Conservation (phyloP, 2,797 vertebrate genomes). For the Sternarchorhynchus goeldii region DNA sequence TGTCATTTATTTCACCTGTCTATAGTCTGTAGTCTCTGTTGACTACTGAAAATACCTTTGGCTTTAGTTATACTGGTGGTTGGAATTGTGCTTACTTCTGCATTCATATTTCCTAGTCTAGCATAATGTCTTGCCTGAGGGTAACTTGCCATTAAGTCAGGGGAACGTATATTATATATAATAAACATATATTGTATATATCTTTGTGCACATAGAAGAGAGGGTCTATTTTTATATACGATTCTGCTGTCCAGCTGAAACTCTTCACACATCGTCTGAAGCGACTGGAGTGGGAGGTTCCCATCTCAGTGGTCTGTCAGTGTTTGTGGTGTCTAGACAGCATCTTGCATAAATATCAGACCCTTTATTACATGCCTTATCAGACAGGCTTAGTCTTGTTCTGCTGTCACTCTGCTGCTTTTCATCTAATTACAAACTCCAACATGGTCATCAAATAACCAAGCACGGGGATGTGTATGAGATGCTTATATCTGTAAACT, state of each 20-base stretch:
- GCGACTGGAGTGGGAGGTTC: not conserved
- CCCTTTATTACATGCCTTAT: conserved; percentile 41
- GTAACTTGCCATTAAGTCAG: no score
- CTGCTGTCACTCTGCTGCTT: not conserved
- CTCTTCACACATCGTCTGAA: not conserved
- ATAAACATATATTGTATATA: no score
- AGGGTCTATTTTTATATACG: no score
- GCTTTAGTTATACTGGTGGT: no score
- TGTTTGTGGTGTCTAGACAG: not conserved
- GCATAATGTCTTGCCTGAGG: no score
- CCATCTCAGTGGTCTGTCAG: not conserved
- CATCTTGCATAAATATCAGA: conserved; percentile 11
- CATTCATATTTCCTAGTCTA: no score
- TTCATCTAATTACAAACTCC: conserved; percentile 13
- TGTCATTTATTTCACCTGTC: no score
- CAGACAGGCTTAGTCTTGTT: not conserved
- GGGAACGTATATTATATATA: no score
- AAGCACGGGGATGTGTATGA: not conserved
- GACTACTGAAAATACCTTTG: no score
- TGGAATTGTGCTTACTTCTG: no score
- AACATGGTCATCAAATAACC: not conserved
- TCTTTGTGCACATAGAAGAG: no score
- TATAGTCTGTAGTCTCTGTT: no score
- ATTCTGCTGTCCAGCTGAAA: not conserved
- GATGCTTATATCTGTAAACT: conserved; percentile 13